Conservation (phyloP, 2,797 vertebrate species). For the Pempheris klunzingeri region DNA sequence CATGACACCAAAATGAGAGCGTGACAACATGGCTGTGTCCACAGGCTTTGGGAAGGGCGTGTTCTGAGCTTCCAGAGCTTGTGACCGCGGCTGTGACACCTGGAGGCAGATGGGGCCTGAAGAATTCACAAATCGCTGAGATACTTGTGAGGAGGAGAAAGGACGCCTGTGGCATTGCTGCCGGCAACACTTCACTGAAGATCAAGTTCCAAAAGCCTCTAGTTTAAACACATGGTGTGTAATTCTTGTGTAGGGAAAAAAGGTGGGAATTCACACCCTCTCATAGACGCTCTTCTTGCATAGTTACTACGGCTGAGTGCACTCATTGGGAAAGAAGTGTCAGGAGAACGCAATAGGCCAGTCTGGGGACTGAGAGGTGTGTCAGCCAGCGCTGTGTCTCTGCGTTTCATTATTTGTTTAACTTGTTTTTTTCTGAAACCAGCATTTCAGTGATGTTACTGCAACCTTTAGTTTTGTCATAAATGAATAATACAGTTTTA, state of each 20-base stretch:
- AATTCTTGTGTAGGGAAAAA: conserved; percentile 17
- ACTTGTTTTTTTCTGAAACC: background rate
- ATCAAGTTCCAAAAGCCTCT: background rate
- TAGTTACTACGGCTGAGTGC: conserved; percentile 48
- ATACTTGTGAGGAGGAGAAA: conserved; percentile 1
- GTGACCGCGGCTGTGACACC: conserved; percentile 41
- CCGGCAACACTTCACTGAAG: background rate
- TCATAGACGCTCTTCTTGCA: conserved; percentile 35
- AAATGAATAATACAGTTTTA: background rate
- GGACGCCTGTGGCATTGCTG: conserved; percentile 3
- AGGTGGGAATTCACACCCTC: conserved; percentile 30
- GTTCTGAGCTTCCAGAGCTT: conserved; percentile 38
- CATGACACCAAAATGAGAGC: conserved; percentile 44
- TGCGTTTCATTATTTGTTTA: background rate
- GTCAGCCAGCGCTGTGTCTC: background rate
- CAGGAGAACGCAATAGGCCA: conserved; percentile 2
- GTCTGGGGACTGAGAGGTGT: background rate
- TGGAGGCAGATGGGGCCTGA: conserved; percentile 37
- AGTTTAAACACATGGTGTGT: conserved; percentile 35
- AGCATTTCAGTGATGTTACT: background rate
- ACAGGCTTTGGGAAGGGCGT: conserved; percentile 21
- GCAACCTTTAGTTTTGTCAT: background rate
- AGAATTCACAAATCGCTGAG: conserved; percentile 21
- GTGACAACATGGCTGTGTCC: conserved; percentile 37
- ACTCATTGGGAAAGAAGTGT: conserved; percentile 12